These are phyloP conservation scores for Metopolophium dirhodum DNA, from an alignment of 1,140 invertebrate genomes.

Conservation along the genomic window DNA sequence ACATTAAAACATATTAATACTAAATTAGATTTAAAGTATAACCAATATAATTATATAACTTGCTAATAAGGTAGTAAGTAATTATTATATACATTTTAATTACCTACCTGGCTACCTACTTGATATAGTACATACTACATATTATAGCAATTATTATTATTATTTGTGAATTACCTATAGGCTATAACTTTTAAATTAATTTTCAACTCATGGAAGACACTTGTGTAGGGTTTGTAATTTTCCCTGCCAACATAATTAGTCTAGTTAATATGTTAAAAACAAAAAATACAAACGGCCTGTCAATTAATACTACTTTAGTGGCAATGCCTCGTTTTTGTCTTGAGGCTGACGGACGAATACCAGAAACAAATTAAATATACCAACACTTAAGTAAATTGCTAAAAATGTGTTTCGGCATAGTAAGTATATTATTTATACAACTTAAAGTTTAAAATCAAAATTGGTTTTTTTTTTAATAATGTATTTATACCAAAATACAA, in stretches of 20 bases:
- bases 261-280: conserved; percentile 60
- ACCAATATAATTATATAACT: too few relatives aligned
- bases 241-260: conserved; percentile 61
- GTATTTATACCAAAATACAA: background rate
- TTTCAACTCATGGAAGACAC: conserved; percentile 58
- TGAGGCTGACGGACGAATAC: conserved; percentile 24
- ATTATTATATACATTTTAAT: background rate
- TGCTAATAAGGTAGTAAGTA: background rate
- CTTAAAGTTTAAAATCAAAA: background rate
- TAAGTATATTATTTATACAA: background rate
- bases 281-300: conserved; percentile 62
- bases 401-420: background rate
- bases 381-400: background rate
- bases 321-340: conserved; percentile 58
- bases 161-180: background rate
- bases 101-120: background rate
- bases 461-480: background rate
- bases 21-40: background rate
- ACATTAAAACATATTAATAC: background rate
- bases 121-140: too few relatives aligned
- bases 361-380: conserved; percentile 52
- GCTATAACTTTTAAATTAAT: background rate
- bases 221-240: conserved; percentile 61
- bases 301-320: conserved; percentile 59
- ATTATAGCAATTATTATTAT: background rate